phyloP scores from a whole-genome alignment of 2,113 vertebrate species.

The Sialia sialis region DNA sequence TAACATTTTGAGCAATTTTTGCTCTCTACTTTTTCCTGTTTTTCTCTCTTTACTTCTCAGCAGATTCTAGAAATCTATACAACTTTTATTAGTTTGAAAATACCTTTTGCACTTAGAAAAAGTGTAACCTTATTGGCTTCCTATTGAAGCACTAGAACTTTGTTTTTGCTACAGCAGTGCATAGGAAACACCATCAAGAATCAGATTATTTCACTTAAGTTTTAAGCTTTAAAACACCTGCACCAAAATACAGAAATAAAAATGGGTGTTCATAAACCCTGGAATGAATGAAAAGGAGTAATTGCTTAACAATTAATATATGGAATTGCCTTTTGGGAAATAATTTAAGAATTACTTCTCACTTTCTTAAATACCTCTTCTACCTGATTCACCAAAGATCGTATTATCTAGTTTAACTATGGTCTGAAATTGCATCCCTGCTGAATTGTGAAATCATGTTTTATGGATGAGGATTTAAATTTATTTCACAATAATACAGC shows the following conservation, averaged over 20 bases:
- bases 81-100: neutral
- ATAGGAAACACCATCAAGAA: neutral
- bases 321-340: neutral
- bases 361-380: neutral
- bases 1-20: neutral
- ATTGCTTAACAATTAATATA: neutral
- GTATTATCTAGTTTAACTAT: neutral
- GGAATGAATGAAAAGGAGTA: neutral
- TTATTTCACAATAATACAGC: neutral
- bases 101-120: neutral
- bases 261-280: neutral
- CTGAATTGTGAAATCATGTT: neutral
- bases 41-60: neutral
- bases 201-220: neutral
- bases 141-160: neutral
- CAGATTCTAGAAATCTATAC: neutral
- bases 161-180: neutral
- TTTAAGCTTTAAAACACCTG: neutral
- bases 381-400: neutral
- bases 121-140: neutral
- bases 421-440: neutral
- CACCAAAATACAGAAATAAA: neutral
- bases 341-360: neutral
- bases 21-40: neutral
- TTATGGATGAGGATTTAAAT: slow-evolving; percentile 8